A percentile compares a stretch with the other conserved stretches of the same genome.
Conservation (phyloP, 2,113 vertebrate genomes). For the Cyrtonyx montezumae region DNA sequence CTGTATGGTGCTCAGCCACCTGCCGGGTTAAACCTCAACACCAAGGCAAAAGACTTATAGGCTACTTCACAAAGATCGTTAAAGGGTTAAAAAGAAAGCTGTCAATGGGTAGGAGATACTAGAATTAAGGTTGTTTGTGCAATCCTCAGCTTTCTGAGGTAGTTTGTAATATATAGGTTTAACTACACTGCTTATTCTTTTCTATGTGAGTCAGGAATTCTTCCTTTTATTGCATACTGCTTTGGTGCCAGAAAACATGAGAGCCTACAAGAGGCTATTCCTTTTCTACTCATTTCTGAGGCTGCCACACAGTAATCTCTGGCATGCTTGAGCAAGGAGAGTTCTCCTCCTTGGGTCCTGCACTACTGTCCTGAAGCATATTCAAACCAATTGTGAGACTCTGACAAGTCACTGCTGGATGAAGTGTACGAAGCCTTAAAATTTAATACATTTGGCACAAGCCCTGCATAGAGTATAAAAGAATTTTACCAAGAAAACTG, state of each 20-base stretch:
- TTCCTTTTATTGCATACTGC: neutral
- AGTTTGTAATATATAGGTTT: neutral
- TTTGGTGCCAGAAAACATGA: neutral
- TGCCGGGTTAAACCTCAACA: too few species aligned
- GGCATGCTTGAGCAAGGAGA: neutral
- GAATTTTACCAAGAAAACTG: neutral
- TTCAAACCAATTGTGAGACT: neutral
- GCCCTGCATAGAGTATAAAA: neutral
- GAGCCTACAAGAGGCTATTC: neutral
- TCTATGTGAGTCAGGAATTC: neutral
- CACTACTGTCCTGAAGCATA: neutral
- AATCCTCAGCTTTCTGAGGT: neutral
- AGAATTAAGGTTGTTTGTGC: neutral
- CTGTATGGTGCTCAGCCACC: too few species aligned
- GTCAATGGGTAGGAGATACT: neutral
- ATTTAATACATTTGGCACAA: neutral
- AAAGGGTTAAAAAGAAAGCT: neutral
- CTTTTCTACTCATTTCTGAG: neutral
- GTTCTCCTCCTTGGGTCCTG: too few species aligned
- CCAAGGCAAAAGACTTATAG: neutral
- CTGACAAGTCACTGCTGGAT: neutral
- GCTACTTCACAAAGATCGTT: neutral
- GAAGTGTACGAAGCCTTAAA: neutral
- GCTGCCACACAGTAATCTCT: neutral
- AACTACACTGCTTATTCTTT: neutral